Conservation (phyloP, 2,113 vertebrate species). For the Grammomys dolichurus region DNA sequence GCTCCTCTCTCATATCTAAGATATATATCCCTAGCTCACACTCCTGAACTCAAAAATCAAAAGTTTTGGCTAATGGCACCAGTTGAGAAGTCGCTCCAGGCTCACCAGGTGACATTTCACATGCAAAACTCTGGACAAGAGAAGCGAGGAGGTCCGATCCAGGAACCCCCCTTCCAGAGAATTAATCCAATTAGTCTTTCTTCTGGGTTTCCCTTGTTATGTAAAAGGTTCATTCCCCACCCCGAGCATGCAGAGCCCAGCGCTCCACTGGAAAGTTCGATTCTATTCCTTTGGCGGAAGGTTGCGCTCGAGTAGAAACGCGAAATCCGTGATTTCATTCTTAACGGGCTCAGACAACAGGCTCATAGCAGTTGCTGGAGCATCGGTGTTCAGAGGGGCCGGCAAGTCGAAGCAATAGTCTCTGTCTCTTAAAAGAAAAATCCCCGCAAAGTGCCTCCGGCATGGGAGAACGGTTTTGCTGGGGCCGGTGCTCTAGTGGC, state of each 20-base stretch:
- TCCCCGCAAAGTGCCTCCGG: slow-evolving; percentile 68
- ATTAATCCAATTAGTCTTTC: slow-evolving; percentile 91
- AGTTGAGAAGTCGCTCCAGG: slow-evolving; percentile 81
- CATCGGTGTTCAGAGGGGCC: not conserved
- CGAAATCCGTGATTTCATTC: slow-evolving; percentile 38
- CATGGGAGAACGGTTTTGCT: slow-evolving; percentile 33
- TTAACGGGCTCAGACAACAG: not conserved
- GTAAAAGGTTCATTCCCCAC: slow-evolving; percentile 83
- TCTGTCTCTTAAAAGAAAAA: slow-evolving; percentile 70
- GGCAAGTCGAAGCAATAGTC: not conserved
- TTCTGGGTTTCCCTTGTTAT: slow-evolving; percentile 87
- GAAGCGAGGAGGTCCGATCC: slow-evolving; percentile 81
- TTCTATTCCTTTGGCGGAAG: slow-evolving; percentile 39
- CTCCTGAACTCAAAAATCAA: slow-evolving; percentile 36
- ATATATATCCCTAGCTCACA: not conserved
- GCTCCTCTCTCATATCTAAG: not conserved
- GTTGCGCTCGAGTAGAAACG: not conserved
- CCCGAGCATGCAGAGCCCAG: slow-evolving; percentile 70
- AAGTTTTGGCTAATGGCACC: slow-evolving; percentile 64
- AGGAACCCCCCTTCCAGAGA: slow-evolving; percentile 83
- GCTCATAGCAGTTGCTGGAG: slow-evolving; percentile 17
- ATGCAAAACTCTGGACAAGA: slow-evolving; percentile 79
- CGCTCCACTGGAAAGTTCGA: slow-evolving; percentile 75
- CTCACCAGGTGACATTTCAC: slow-evolving; percentile 82
- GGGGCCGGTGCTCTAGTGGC: slow-evolving; percentile 66